Evolutionary conservation across 2,888 invertebrate genomes (phyloP), one percentile per base, ranked within the genome.

Genomic region (Chaetogeoica ovagalla): DNA sequence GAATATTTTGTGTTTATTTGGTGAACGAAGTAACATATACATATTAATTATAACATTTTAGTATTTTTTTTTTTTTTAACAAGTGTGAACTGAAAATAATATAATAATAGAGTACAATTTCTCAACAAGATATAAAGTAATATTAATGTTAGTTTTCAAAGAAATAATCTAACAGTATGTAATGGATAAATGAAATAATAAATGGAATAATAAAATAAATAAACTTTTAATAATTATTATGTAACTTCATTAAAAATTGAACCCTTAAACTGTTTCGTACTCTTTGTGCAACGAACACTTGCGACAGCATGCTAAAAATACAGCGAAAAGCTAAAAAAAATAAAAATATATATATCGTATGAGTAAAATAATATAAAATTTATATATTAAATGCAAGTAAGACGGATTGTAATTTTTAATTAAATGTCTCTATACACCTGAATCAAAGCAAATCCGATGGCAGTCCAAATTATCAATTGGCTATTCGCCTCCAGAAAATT

Each of bases 241-340:
- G 4, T 48, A 57, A 70, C 59, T 59, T 59, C 39, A 21, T 2
- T n/a, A 9, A 72, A 60, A 59, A 0, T 23, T 43, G 8, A 8
- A 37, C 19, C 8, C 57, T 79, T 79, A 79, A 19, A 79, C 79
- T n/a, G 79, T 79, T 79, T 79, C 79, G 57, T 79, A 79, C 30
- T 63, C 79, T 43, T 79, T 55, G 23, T 23, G 70, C 23, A 79
- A 17, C 37, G 71, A 71, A 71, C 70, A 63, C n/a, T 43, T 70
- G 23, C 70, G 79, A 63, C 55, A 79, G 63, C 79, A 79, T 5
- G 79, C 79, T 57, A 79, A 71, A n/a, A 63, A 23, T 43, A 79
- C 71, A 15, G 79, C 79, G 15, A 79, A 79, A 19, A 79, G 57
- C 79, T 79, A 71, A 63, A 79, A 71, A 55, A 11, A 70, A 71